phyloP scores from a whole-genome alignment of 2,113 vertebrate species.

The Dolichallabes microphthalmus region DNA sequence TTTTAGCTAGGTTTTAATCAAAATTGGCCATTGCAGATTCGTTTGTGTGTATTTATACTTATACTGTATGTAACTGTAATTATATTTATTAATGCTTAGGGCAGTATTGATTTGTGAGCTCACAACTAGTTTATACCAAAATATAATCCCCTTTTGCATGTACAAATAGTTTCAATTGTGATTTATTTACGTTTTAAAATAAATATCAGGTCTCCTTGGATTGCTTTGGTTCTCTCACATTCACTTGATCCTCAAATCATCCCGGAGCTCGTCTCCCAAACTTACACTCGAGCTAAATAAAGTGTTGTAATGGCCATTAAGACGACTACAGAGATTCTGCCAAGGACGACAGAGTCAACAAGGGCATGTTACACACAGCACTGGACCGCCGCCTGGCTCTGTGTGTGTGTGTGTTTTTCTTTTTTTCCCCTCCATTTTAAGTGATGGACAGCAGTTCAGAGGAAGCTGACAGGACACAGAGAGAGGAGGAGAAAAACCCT shows the following conservation, averaged over 20 bases:
- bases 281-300: conserved; percentile 23
- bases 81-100: not conserved
- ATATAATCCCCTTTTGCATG: not conserved
- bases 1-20: not conserved
- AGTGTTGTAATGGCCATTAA: not conserved
- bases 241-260: conserved; percentile 1
- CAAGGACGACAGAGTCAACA: conserved; percentile 5
- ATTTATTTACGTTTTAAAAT: not conserved
- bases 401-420: too few species aligned
- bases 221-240: not conserved
- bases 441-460: not conserved
- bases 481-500: not conserved
- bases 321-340: conserved; percentile 13
- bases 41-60: not conserved
- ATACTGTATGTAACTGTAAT: too few species aligned
- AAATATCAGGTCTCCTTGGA: not conserved
- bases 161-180: not conserved
- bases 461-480: not conserved
- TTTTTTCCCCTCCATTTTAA: not conserved
- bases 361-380: not conserved
- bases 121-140: not conserved
- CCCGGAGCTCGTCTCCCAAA: conserved; percentile 1
- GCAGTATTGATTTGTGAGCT: not conserved
- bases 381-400: not conserved
- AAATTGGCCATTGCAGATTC: not conserved